phyloP scores from a whole-genome alignment of 2,888 invertebrate species.

The Tenthredo notha region DNA sequence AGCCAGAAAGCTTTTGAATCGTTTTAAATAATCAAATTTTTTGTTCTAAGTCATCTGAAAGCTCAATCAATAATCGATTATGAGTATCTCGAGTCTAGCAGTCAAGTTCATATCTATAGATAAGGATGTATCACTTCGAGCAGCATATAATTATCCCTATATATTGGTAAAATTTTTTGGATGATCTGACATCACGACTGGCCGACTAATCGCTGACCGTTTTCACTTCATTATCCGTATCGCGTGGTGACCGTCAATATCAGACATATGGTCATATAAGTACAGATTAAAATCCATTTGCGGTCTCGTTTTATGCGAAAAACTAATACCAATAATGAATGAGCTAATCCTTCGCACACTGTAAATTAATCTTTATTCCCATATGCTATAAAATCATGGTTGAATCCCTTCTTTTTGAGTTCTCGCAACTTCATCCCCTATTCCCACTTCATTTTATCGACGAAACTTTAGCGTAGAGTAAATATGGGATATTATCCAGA shows the following conservation, averaged over 20 bases:
- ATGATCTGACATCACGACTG: not conserved
- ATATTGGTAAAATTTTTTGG: not conserved
- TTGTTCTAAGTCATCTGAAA: not conserved
- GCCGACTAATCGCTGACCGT: constrained; percentile 30
- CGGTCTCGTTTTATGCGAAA: not conserved
- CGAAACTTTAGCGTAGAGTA: not conserved
- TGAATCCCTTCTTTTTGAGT: not conserved
- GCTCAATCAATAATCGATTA: not conserved
- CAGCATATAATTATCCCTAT: not conserved
- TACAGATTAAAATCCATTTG: constrained; percentile 16
- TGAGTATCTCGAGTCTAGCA: not conserved
- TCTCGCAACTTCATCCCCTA: not conserved
- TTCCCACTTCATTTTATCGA: not conserved
- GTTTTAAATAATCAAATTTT: not conserved
- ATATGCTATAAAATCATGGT: not conserved
- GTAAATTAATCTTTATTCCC: not conserved
- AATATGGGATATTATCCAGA: not conserved
- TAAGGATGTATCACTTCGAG: not conserved
- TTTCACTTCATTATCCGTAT: constrained; percentile 32
- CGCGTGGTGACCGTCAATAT: constrained; percentile 6
- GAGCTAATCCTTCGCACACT: not conserved
- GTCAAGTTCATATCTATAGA: not conserved
- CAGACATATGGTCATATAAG: not conserved
- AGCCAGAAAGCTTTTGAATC: not conserved
- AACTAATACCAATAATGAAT: not conserved